Evolutionary conservation across 2,113 vertebrate species (phyloP).

Genomic region (Abramis brama): DNA sequence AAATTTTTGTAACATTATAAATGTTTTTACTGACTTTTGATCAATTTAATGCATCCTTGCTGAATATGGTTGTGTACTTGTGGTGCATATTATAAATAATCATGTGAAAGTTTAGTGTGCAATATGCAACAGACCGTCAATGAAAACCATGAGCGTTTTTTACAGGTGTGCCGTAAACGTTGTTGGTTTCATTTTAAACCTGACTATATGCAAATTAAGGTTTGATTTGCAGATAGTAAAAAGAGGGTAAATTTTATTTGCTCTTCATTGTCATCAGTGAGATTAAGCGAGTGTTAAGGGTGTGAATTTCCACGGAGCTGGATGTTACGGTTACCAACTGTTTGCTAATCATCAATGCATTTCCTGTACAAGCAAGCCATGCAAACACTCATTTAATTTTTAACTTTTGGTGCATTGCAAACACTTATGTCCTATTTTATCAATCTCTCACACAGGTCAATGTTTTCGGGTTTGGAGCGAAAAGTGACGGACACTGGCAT

Average conservation of each 20-base stretch:
- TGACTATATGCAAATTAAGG: neutral
- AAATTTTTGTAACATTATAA: too few relatives aligned
- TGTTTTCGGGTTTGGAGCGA: conserved; percentile 37
- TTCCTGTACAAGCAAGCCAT: neutral
- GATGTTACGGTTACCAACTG: too few relatives aligned
- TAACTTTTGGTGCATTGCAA: neutral
- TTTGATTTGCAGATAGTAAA: neutral
- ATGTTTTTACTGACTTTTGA: too few relatives aligned
- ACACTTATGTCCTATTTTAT: neutral
- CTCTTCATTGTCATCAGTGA: neutral
- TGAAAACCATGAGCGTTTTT: neutral
- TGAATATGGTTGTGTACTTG: neutral
- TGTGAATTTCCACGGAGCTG: neutral
- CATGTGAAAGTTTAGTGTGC: neutral
- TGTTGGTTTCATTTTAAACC: neutral
- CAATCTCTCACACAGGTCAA: conserved; percentile 16
- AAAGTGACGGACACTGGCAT: conserved; percentile 2
- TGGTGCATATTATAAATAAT: neutral
- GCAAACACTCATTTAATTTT: neutral
- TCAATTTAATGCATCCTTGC: neutral
- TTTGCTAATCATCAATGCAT: neutral
- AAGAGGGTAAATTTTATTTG: neutral
- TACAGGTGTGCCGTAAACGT: neutral
- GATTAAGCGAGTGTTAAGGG: neutral
- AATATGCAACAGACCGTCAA: neutral